Conservation (phyloP, 2,113 vertebrate species). For the Poeciliopsis prolifica region DNA sequence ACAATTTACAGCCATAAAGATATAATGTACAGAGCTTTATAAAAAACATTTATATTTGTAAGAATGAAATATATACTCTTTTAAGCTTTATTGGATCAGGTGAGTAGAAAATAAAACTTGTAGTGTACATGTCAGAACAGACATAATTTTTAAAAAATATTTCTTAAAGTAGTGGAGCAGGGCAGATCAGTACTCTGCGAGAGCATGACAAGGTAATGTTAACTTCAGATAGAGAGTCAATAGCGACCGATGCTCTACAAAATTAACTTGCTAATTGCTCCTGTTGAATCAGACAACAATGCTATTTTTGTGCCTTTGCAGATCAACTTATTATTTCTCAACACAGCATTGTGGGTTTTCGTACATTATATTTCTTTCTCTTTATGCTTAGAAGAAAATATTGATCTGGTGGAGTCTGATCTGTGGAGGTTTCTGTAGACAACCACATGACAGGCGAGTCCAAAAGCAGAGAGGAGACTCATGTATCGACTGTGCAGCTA, state of each 20-base stretch:
- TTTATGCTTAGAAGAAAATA: conserved; percentile 3
- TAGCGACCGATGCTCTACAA: background rate
- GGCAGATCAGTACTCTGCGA: background rate
- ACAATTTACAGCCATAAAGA: too few relatives aligned
- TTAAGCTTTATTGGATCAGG: background rate
- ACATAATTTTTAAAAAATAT: background rate
- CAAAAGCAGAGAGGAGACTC: conserved; percentile 29
- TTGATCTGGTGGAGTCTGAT: conserved; percentile 39
- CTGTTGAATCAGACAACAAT: background rate
- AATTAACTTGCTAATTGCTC: background rate
- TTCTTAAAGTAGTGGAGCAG: conserved; percentile 3
- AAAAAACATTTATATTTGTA: too few relatives aligned
- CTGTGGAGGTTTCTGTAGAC: conserved; percentile 6
- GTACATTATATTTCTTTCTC: background rate
- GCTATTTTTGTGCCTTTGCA: background rate
- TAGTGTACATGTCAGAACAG: background rate
- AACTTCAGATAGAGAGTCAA: background rate
- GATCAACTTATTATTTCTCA: background rate
- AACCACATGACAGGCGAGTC: conserved; percentile 14
- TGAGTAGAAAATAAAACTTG: background rate
- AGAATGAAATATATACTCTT: background rate
- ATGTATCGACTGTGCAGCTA: conserved; percentile 54
- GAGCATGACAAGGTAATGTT: background rate
- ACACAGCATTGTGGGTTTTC: background rate
- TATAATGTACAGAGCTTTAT: too few relatives aligned